Conservation (phyloP, 2,113 vertebrate species). For the Lophochroa leadbeateri region DNA sequence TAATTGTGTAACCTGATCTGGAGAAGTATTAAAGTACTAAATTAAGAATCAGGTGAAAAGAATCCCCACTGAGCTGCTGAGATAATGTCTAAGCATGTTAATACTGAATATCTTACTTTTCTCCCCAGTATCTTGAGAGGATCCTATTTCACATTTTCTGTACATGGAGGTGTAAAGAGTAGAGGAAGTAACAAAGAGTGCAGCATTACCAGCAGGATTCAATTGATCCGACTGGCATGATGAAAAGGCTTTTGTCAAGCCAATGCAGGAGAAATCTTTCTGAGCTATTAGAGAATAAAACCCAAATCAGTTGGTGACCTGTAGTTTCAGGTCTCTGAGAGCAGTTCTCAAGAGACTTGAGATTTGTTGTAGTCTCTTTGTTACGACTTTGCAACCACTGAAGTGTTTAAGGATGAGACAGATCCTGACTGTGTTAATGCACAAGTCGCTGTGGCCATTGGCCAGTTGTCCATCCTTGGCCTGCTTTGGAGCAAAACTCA, state of each 20-base stretch:
- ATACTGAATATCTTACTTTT: not conserved
- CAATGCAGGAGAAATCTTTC: not conserved
- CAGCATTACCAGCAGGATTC: not conserved
- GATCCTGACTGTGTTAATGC: not conserved
- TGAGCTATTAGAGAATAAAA: not conserved
- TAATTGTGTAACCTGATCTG: not conserved
- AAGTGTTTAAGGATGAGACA: not conserved
- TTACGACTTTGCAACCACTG: not conserved
- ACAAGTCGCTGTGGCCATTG: not conserved
- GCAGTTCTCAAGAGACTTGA: not conserved
- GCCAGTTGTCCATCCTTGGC: not conserved
- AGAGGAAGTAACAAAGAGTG: not conserved
- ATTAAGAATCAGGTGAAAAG: not conserved
- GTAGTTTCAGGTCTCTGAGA: not conserved
- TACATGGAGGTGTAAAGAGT: not conserved
- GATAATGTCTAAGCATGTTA: not conserved
- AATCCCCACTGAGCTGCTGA: not conserved
- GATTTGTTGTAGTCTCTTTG: not conserved
- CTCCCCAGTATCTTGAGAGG: not conserved
- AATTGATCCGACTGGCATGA: not conserved
- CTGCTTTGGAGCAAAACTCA: not conserved
- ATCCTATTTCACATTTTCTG: not conserved
- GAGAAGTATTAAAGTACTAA: conserved; percentile 4
- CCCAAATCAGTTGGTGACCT: not conserved
- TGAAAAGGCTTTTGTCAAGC: not conserved